Percentiles rank a stretch among this genome's conserved stretches.
phyloP scores from a whole-genome alignment of 2,113 vertebrate genomes.

The Lathamus discolor region DNA sequence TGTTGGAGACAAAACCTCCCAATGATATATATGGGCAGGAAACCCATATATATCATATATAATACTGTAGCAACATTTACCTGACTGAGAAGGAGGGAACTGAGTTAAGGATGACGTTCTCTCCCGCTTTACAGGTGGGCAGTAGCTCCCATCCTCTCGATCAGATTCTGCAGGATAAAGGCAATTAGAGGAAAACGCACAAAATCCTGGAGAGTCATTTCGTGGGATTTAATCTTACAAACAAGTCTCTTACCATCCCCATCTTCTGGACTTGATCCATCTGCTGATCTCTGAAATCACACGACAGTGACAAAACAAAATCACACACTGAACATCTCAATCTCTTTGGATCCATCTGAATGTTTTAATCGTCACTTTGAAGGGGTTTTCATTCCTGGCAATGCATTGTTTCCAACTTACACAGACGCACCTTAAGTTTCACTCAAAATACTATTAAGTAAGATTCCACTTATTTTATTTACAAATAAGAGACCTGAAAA shows the following conservation, averaged over 20 bases:
- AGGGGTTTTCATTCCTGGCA: not conserved
- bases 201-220: not conserved
- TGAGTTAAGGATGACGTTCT: conserved; percentile 91
- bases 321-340: not conserved
- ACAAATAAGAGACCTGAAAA: not conserved
- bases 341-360: not conserved
- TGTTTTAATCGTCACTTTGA: not conserved
- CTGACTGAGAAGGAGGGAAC: conserved; percentile 92
- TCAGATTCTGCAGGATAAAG: conserved; percentile 85
- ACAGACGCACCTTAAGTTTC: not conserved
- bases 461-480: not conserved
- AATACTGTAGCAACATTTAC: conserved; percentile 59
- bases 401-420: not conserved
- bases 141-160: conserved; percentile 90
- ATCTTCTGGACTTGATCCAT: conserved; percentile 93
- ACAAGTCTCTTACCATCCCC: conserved; percentile 85
- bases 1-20: not conserved
- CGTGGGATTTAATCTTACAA: not conserved
- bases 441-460: not conserved
- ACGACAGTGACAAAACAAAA: not conserved
- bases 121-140: conserved; percentile 93
- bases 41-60: not conserved
- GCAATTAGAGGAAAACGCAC: not conserved
- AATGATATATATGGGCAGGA: not conserved
- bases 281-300: conserved; percentile 89